Percentiles rank a stretch among this genome's conserved stretches.
phyloP scores from a whole-genome alignment of 2,888 invertebrate genomes.

The Philonicus albiceps region DNA sequence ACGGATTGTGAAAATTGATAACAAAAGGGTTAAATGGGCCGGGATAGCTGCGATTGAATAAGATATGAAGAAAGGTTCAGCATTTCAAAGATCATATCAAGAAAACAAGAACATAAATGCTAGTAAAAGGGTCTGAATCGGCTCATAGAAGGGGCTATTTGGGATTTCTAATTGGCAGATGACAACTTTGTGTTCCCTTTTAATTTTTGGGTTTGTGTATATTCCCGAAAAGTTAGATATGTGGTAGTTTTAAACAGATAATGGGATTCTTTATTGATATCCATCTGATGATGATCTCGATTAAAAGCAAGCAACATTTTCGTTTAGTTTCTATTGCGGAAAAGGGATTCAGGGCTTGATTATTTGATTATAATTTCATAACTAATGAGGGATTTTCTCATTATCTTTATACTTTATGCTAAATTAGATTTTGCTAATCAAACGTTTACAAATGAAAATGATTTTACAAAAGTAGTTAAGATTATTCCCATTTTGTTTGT shows the following conservation, averaged over 20 bases:
- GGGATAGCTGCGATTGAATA: not conserved
- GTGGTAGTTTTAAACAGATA: not conserved
- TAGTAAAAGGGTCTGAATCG: not conserved
- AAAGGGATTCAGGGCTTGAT: not conserved
- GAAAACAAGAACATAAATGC: not conserved
- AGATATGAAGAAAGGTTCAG: not conserved
- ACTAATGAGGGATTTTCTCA: too few species aligned
- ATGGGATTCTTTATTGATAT: not conserved
- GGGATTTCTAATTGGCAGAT: not conserved
- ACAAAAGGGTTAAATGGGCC: not conserved
- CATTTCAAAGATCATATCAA: not conserved
- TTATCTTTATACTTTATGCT: too few species aligned
- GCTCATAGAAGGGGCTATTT: not conserved
- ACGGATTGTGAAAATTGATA: not conserved
- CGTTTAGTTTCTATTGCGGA: not conserved
- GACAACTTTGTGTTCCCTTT: not conserved
- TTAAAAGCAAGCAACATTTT: not conserved
- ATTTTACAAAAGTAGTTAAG: too few species aligned
- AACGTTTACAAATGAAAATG: too few species aligned
- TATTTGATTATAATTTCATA: not conserved
- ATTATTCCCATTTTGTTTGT: too few species aligned
- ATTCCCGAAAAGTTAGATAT: not conserved
- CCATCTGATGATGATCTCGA: not conserved
- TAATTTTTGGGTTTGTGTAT: not conserved
- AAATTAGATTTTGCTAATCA: too few species aligned